phyloP scores from a whole-genome alignment of 2,113 vertebrate genomes.

The Oreochromis aureus region DNA sequence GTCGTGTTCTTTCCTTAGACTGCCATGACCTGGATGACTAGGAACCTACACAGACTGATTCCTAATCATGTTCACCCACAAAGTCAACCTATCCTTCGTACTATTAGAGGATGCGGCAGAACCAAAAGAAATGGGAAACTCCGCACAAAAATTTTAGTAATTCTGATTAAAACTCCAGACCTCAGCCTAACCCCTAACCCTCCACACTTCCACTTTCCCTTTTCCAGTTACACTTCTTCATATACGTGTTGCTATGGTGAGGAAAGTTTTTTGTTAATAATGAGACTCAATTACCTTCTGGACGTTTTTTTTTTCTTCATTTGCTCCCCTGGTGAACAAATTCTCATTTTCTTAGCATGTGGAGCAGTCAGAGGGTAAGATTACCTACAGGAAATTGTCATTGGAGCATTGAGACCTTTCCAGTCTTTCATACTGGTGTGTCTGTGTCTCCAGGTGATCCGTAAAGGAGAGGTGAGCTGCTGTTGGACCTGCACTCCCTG shows the following conservation, averaged over 20 bases:
- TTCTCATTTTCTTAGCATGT: neutral
- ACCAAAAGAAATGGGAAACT: neutral
- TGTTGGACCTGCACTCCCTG: constrained; percentile 98
- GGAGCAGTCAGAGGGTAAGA: constrained; percentile 21
- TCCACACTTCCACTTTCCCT: neutral
- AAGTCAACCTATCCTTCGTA: neutral
- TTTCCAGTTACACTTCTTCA: neutral
- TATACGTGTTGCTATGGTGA: neutral
- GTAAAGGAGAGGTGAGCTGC: constrained; percentile 98
- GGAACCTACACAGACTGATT: neutral
- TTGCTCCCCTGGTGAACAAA: neutral
- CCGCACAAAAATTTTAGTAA: neutral
- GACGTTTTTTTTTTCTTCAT: neutral
- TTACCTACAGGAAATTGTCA: constrained; percentile 40
- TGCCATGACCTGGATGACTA: neutral
- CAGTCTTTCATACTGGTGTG: neutral
- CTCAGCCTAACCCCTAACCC: neutral
- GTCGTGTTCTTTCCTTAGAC: neutral
- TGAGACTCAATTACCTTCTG: neutral
- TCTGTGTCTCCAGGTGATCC: constrained; percentile 82
- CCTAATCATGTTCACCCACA: neutral
- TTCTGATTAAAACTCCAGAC: neutral
- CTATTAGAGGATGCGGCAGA: neutral
- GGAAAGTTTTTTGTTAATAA: neutral
- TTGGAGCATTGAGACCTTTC: constrained; percentile 38